Conservation (phyloP, 30 jellyfish, hydroid and myxozoan species). For the Hydra vulgaris region DNA sequence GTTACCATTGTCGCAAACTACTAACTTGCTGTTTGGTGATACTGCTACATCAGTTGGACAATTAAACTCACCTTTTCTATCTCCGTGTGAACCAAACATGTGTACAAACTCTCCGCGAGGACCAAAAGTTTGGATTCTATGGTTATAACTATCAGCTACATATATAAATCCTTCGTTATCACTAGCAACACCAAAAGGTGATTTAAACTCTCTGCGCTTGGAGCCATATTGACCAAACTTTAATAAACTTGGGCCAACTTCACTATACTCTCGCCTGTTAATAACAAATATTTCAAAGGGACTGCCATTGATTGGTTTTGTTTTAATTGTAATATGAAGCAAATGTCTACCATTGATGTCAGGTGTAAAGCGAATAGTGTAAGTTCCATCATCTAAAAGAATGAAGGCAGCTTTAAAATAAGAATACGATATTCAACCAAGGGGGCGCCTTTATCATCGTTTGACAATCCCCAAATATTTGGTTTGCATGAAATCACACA, state of each 20-base stretch:
- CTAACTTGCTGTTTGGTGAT: constrained; percentile 67
- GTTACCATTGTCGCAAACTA: constrained; percentile 93
- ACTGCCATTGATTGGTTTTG: constrained; percentile 83
- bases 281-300: constrained; percentile 74
- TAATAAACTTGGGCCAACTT: constrained; percentile 85
- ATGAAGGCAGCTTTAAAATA: not conserved
- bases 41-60: constrained; percentile 98
- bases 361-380: constrained; percentile 67
- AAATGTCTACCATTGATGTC: constrained; percentile 81
- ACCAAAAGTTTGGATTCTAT: constrained; percentile 88
- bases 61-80: constrained; percentile 92
- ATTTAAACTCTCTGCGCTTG: constrained; percentile 81
- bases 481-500: not conserved
- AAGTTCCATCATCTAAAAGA: constrained; percentile 84
- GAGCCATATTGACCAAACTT: constrained; percentile 98
- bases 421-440: constrained; percentile 8
- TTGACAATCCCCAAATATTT: not conserved
- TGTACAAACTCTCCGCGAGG: constrained; percentile 96
- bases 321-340: constrained; percentile 58
- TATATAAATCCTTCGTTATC: constrained; percentile 88
- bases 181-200: constrained; percentile 98
- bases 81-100: constrained; percentile 95
- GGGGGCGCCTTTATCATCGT: not conserved
- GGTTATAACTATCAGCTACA: constrained; percentile 95
- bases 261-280: constrained; percentile 87